Base-by-base conservation (phyloP, 2,888 invertebrate genomes). In the Rhagophthalmus giganteus region DNA sequence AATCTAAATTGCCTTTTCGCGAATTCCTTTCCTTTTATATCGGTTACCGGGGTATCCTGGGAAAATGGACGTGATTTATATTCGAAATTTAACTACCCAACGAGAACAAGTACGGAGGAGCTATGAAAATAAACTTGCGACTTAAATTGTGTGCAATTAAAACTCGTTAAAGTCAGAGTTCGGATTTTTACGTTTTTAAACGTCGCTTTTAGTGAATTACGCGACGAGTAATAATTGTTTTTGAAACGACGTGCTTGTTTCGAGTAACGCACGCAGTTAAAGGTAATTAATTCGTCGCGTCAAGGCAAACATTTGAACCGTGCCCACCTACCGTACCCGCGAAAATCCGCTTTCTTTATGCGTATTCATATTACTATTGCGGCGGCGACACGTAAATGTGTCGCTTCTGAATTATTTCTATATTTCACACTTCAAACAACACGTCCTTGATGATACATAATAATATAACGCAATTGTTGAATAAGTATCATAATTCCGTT, bases 61-160 rank as follows among this genome's bases (percentile, higher is more conserved):
- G 34, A 34, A 34, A 14, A 6, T 16, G 16, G 24, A n/a, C 10
- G 34, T 34, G 34, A 34, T 34, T 34, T 34, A 34, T 34, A 10
- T 10, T 14, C 8, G 2, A 20, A 34, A 34, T 20, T n/a, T 20
- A n/a, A 7, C 20, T 20, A 20, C 7, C 20, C 3, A 20, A 7
- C 4, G 20, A 20, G 7, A 20, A 20, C 4, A 7, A 3, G 20
- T 7, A n/a, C 20, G 20, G 4, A 5, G 3, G 7, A 3, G 20
- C 7, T 20, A 20, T 5, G 7, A 20, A 5, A 20, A 5, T 20
- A 20, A 20, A 20, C n/a, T n/a, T n/a, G n/a, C n/a, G 14, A 14
- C 32, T 12, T 3, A 34, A 7, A 34, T 34, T 34, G 34, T 34
- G 20, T 20, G 14, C 16, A 16, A 34, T 34, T 34, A 34, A 20